Conservation (phyloP, 2,797 vertebrate species). For the Sebastes aleutianus region DNA sequence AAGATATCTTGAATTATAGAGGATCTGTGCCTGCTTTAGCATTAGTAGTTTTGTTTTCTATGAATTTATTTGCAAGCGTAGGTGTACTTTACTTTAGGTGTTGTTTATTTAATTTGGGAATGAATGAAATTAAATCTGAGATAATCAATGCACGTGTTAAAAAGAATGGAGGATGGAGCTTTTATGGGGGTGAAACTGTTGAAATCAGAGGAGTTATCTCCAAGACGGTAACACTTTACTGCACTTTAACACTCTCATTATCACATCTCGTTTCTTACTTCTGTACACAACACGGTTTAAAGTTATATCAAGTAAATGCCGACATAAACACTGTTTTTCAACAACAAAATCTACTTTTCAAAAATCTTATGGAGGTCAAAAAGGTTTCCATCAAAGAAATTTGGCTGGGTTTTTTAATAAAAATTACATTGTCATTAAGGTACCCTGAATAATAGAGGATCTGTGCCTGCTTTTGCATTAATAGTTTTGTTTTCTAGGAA, state of each 20-base stretch:
- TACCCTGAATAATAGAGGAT: too few species aligned
- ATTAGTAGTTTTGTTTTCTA: not conserved
- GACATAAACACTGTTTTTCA: too few species aligned
- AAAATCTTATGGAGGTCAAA: too few species aligned
- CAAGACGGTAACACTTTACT: not conserved
- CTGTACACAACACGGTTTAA: not conserved
- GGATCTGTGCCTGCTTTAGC: not conserved
- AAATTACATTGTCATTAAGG: too few species aligned
- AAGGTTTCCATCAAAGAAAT: too few species aligned
- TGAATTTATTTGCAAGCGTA: not conserved
- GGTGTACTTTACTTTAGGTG: not conserved
- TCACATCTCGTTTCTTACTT: not conserved
- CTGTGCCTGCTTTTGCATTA: too few species aligned
- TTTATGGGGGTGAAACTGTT: not conserved
- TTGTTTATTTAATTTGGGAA: not conserved
- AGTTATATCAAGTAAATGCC: not conserved
- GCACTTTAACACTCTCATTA: not conserved
- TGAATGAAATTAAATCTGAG: not conserved
- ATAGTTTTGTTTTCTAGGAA: too few species aligned
- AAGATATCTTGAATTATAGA: not conserved
- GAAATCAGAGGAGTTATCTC: not conserved
- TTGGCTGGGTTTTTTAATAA: too few species aligned
- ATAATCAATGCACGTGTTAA: not conserved
- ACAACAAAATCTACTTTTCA: too few species aligned
- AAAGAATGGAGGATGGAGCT: not conserved